Evolutionary conservation across 2,113 vertebrate genomes (phyloP).

Genomic region (Siphamia tubifer): DNA sequence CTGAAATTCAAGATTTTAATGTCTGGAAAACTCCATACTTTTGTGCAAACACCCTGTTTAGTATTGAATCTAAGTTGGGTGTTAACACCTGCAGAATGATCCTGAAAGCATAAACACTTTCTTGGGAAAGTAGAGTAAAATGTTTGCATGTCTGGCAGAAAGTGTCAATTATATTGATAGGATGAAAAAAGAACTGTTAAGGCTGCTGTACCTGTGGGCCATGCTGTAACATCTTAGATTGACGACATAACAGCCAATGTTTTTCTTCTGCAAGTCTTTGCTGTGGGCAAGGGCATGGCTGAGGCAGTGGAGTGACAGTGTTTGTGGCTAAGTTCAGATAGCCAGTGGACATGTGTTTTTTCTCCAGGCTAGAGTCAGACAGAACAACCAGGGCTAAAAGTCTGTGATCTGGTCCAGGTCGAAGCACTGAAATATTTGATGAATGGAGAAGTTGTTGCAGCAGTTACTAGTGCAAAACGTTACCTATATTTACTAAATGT

Average conservation of each 20-base stretch:
- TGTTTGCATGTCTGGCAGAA: neutral
- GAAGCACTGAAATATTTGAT: neutral
- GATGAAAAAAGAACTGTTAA: conserved; percentile 2
- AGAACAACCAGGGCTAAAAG: neutral
- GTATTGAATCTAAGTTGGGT: too few species aligned
- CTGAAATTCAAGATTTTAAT: too few species aligned
- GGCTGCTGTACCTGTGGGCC: neutral
- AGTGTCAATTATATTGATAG: neutral
- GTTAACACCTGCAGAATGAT: too few species aligned
- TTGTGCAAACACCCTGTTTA: too few species aligned
- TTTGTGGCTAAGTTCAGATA: conserved; percentile 27
- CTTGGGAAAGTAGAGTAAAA: neutral
- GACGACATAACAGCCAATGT: conserved; percentile 37
- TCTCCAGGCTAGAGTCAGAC: conserved; percentile 14
- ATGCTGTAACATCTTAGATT: conserved; percentile 19
- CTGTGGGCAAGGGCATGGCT: conserved; percentile 25
- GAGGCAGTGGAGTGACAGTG: conserved; percentile 11
- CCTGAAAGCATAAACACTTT: too few species aligned
- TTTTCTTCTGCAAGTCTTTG: conserved; percentile 27
- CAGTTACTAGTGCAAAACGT: too few species aligned
- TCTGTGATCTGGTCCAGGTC: neutral
- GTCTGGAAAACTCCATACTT: too few species aligned
- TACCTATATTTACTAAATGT: too few species aligned
- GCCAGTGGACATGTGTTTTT: conserved; percentile 29
- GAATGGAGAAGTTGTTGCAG: too few species aligned